Evolutionary conservation across 2,797 vertebrate genomes (phyloP).

Genomic region (Rhinogobio ventralis): DNA sequence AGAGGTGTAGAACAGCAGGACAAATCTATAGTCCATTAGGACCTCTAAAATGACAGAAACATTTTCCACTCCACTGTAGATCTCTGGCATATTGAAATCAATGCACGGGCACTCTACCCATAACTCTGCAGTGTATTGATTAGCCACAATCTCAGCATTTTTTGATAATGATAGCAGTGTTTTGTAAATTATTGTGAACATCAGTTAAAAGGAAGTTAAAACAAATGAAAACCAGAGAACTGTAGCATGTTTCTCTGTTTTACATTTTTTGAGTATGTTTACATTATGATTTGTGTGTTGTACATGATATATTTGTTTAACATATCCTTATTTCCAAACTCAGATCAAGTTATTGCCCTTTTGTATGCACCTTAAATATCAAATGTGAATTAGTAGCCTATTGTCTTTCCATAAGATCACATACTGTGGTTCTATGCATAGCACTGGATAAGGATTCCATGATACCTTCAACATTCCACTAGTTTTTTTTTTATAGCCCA

Average conservation of each 20-base stretch:
- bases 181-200: neutral
- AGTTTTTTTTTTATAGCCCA: neutral
- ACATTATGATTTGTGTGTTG: neutral
- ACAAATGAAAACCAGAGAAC: neutral
- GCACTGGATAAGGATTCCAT: neutral
- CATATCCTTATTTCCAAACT: neutral
- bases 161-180: neutral
- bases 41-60: constrained; percentile 12
- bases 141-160: neutral
- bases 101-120: neutral
- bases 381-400: neutral
- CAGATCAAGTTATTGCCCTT: neutral
- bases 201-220: neutral
- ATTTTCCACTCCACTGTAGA: neutral
- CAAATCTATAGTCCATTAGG: constrained; percentile 24
- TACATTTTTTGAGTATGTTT: neutral
- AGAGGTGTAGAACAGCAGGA: neutral
- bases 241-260: neutral
- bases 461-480: neutral
- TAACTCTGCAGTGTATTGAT: neutral
- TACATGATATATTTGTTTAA: neutral
- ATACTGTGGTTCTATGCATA: neutral
- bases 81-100: neutral
- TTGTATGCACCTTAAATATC: neutral
- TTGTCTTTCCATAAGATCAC: neutral